Percentiles rank a stretch among this genome's conserved stretches.
phyloP scores from a whole-genome alignment of 2,888 invertebrate species.

The Hirudinaria manillensis region DNA sequence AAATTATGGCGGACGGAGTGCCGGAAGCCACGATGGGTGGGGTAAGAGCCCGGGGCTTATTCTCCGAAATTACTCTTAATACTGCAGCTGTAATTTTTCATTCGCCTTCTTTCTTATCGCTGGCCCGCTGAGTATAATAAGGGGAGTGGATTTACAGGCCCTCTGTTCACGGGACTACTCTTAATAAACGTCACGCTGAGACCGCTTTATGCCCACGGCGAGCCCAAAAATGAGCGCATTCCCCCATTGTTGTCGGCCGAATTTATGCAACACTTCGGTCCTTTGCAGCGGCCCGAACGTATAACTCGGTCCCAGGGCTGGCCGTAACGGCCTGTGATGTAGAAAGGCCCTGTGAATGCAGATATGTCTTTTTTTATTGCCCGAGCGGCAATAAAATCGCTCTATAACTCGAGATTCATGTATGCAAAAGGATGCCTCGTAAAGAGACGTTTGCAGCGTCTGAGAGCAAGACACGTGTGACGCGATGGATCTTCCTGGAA shows the following conservation, averaged over 20 bases:
- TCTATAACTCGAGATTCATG: conserved; percentile 8
- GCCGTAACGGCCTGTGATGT: conserved; percentile 11
- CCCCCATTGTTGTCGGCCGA: not conserved
- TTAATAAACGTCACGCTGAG: conserved; percentile 13
- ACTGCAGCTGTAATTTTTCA: conserved; percentile 15
- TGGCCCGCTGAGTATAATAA: conserved; percentile 9
- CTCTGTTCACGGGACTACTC: conserved; percentile 7
- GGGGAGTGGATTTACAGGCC: conserved; percentile 2
- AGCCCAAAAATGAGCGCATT: conserved; percentile 13
- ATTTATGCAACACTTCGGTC: conserved; percentile 16
- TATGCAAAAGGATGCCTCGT: too few species aligned
- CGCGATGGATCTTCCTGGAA: too few species aligned
- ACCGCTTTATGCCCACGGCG: conserved; percentile 17
- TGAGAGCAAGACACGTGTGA: too few species aligned
- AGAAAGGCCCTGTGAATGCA: conserved; percentile 5
- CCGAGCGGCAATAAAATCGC: conserved; percentile 10
- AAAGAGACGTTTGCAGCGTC: too few species aligned
- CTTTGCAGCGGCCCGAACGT: conserved; percentile 4
- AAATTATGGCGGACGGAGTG: too few species aligned
- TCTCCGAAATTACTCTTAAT: conserved; percentile 14
- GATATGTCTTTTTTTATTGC: conserved; percentile 17
- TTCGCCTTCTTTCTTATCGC: conserved; percentile 13
- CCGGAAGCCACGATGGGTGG: not conserved
- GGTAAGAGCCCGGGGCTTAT: conserved; percentile 5
- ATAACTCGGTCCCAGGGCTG: not conserved